Conservation (phyloP, 2,888 invertebrate genomes). For the Sphaerophoria taeniata region DNA sequence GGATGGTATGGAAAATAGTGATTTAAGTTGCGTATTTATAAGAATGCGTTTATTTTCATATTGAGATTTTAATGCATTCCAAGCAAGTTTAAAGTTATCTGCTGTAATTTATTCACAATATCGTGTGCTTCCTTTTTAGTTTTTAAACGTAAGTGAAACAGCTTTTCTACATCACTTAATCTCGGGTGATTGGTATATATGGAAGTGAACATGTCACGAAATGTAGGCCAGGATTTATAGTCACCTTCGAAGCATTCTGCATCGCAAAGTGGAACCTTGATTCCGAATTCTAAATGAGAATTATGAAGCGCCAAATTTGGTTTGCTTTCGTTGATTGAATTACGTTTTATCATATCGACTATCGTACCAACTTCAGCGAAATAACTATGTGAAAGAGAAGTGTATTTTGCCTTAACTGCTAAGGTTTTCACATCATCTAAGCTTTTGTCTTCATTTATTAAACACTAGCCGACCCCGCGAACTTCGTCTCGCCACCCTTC, state of each 20-base stretch:
- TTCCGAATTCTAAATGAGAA: not conserved
- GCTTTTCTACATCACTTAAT: too few relatives aligned
- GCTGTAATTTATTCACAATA: not conserved
- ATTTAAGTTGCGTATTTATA: not conserved
- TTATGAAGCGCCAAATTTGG: too few relatives aligned
- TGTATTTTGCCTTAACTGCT: not conserved
- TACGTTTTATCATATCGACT: not conserved
- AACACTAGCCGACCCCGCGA: too few relatives aligned
- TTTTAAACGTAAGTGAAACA: too few relatives aligned
- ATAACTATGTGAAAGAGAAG: not conserved
- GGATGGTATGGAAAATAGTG: not conserved
- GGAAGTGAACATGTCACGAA: not conserved
- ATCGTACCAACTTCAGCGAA: not conserved
- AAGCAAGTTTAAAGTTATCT: not conserved
- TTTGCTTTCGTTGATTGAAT: too few relatives aligned
- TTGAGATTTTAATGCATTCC: not conserved
- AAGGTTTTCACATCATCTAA: not conserved
- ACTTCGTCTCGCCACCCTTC: too few relatives aligned
- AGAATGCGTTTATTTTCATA: constrained; percentile 6
- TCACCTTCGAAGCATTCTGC: constrained; percentile 23
- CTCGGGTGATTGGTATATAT: too few relatives aligned
- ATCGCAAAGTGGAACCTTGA: constrained; percentile 17
- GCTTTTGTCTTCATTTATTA: not conserved
- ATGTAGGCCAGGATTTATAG: constrained; percentile 26
- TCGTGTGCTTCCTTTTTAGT: not conserved